Percentiles rank a stretch among this genome's conserved stretches.
Evolutionary conservation across 2,113 vertebrate species (phyloP).

Genomic region (Orientallactaga bullata): DNA sequence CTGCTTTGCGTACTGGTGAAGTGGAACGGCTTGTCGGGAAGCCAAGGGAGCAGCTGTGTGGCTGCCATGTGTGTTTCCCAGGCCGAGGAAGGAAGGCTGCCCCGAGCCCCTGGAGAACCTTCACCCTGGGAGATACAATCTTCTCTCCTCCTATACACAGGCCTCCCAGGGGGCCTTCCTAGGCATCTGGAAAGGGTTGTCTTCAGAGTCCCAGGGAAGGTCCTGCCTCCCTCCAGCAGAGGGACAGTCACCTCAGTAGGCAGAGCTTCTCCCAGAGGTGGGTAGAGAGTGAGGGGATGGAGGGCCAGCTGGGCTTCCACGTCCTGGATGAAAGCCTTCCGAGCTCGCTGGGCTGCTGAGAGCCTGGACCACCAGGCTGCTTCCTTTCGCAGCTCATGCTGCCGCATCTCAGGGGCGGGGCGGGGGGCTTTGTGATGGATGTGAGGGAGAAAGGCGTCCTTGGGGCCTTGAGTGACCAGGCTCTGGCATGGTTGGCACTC

Average conservation of each 20-base stretch:
- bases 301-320: slow-evolving; percentile 76
- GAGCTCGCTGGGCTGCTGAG: slow-evolving; percentile 75
- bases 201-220: background rate
- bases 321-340: slow-evolving; percentile 70
- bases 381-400: slow-evolving; percentile 73
- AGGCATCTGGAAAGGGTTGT: background rate
- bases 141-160: background rate
- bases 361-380: slow-evolving; percentile 83
- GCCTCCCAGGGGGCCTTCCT: too few relatives aligned
- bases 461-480: background rate
- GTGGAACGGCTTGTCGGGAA: background rate
- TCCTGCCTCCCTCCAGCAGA: background rate
- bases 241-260: slow-evolving; percentile 84
- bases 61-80: background rate
- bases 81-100: background rate
- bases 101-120: background rate
- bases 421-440: slow-evolving; percentile 42
- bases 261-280: slow-evolving; percentile 84
- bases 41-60: background rate
- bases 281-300: slow-evolving; percentile 84
- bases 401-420: slow-evolving; percentile 47
- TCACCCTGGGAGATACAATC: background rate
- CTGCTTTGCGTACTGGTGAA: too few relatives aligned
- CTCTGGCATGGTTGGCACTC: slow-evolving; percentile 26
- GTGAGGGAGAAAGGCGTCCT: slow-evolving; percentile 61